Evolutionary conservation across 2,113 vertebrate genomes (phyloP).

Genomic region (Colossoma macropomum): DNA sequence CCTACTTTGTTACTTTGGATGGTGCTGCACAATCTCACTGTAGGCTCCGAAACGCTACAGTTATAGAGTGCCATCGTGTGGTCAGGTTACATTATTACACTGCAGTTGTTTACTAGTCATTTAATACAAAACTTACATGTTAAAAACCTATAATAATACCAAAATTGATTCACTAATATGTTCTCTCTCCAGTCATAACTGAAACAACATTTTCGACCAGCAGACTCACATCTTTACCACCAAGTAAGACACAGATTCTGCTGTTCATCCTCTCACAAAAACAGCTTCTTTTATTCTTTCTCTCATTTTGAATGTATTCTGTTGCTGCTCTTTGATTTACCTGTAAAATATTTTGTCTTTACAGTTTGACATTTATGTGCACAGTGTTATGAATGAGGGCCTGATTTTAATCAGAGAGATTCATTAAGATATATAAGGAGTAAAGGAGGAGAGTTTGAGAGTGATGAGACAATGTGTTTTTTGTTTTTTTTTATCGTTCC

Average conservation of each 20-base stretch:
- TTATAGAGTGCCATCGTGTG: conserved; percentile 32
- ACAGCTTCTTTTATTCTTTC: background rate
- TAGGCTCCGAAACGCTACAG: background rate
- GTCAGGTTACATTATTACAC: background rate
- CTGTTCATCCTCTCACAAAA: background rate
- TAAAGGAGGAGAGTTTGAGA: background rate
- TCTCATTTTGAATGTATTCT: background rate
- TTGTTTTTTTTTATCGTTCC: conserved; percentile 76
- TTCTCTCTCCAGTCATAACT: conserved; percentile 81
- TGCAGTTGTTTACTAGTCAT: background rate
- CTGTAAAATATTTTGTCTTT: no score
- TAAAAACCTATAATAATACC: background rate
- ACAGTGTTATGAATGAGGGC: background rate
- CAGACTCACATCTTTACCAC: conserved; percentile 90
- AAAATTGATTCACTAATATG: conserved; percentile 15
- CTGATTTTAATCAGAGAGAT: background rate
- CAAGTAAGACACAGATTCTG: conserved; percentile 84
- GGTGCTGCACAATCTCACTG: no score
- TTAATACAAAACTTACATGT: no score
- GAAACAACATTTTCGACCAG: conserved; percentile 85
- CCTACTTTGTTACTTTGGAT: no score
- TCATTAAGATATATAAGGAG: background rate
- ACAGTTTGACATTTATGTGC: background rate
- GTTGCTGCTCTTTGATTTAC: background rate
- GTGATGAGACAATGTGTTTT: conserved; percentile 50